phyloP scores from a whole-genome alignment of 2,888 invertebrate genomes.

The Leuctra nigra region DNA sequence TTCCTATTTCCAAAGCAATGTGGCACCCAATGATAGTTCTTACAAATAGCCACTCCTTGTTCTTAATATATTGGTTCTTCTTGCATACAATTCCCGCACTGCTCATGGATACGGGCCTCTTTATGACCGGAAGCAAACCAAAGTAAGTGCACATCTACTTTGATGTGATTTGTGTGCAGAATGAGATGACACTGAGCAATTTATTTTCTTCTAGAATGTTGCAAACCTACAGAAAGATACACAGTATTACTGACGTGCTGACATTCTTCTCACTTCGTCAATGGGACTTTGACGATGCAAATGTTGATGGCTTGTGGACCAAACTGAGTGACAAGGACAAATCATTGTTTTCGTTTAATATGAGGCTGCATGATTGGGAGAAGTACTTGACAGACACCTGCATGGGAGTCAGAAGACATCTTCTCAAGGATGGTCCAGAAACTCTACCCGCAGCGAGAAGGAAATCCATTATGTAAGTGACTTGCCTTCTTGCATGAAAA shows the following conservation, averaged over 20 bases:
- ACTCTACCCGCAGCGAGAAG: too few species aligned
- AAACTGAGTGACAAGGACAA: constrained; percentile 33
- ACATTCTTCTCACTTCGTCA: constrained; percentile 45
- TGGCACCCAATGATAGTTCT: constrained; percentile 39
- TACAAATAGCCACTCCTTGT: constrained; percentile 28
- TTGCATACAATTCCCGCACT: background rate
- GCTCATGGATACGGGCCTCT: background rate
- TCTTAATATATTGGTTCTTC: background rate
- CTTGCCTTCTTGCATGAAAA: too few species aligned
- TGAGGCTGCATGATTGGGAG: constrained; percentile 43
- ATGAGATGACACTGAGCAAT: too few species aligned
- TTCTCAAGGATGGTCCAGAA: constrained; percentile 47
- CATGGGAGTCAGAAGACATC: constrained; percentile 42
- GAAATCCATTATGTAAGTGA: too few species aligned
- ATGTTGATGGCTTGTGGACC: constrained; percentile 35
- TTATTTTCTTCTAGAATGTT: too few species aligned
- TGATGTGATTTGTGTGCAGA: too few species aligned
- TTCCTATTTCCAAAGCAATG: constrained; percentile 26
- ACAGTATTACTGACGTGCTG: constrained; percentile 41
- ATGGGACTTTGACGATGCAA: constrained; percentile 40
- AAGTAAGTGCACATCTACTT: too few species aligned
- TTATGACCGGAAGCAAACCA: background rate
- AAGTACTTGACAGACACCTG: constrained; percentile 44
- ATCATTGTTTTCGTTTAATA: constrained; percentile 41
- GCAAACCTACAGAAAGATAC: constrained; percentile 42